Evolutionary conservation across 53 echinoderm and acorn worm genomes (phyloP).

Genomic region (Pentamera pediparva): DNA sequence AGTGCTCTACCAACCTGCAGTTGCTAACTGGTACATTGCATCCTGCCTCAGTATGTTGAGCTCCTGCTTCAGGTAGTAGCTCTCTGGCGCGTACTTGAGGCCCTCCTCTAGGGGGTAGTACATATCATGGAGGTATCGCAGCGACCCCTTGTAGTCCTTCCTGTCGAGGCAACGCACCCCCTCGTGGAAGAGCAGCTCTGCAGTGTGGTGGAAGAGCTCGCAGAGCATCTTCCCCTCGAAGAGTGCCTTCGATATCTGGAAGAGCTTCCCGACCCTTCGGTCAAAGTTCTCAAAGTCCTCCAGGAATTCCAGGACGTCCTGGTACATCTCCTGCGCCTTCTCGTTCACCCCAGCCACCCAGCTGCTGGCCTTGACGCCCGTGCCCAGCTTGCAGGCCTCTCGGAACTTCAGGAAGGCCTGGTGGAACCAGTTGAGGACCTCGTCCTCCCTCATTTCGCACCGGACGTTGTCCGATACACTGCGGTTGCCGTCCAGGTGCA

Average conservation of each 20-base stretch:
- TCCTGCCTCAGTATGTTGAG: not conserved
- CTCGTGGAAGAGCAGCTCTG: not conserved
- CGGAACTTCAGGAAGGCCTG: not conserved
- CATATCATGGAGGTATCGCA: constrained; percentile 1
- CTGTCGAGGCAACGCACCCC: not conserved
- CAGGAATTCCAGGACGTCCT: not conserved
- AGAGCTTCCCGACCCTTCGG: not conserved
- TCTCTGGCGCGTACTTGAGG: not conserved
- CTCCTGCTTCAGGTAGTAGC: not conserved
- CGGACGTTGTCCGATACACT: not conserved
- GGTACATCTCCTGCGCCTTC: not conserved
- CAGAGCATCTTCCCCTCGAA: not conserved
- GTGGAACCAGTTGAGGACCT: not conserved
- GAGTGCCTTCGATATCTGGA: not conserved
- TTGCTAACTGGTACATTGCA: not conserved
- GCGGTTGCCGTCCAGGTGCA: not conserved
- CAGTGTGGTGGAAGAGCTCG: not conserved
- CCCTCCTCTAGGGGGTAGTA: not conserved
- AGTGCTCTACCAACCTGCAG: not conserved
- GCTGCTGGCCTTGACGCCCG: not conserved
- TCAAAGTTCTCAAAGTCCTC: not conserved
- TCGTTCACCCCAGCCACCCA: not conserved
- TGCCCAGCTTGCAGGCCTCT: not conserved
- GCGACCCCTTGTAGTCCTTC: not conserved
- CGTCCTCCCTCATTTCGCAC: not conserved